Percentiles rank a stretch among this genome's conserved stretches.
phyloP scores from a whole-genome alignment of 2,797 vertebrate genomes.

The Agapornis canus region DNA sequence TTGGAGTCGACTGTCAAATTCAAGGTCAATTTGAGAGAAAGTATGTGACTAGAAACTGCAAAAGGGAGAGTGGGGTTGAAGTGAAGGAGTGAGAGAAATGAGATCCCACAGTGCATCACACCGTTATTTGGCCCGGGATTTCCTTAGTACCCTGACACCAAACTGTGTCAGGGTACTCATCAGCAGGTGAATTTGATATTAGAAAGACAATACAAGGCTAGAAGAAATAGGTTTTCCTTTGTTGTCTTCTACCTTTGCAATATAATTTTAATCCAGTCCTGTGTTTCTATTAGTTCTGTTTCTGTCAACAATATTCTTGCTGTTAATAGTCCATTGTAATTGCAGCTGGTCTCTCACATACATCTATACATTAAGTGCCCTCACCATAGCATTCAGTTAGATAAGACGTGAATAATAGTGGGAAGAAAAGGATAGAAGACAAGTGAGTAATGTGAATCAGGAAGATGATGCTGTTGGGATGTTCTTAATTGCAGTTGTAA shows the following conservation, averaged over 20 bases:
- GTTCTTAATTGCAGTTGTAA: neutral
- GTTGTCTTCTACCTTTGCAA: neutral
- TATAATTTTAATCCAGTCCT: neutral
- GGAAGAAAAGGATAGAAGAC: neutral
- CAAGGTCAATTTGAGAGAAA: conserved; percentile 37
- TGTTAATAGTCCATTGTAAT: neutral
- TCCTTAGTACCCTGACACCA: neutral
- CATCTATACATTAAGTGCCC: neutral
- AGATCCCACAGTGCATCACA: neutral
- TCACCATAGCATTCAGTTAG: neutral
- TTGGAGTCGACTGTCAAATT: conserved; percentile 25
- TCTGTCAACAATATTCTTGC: neutral
- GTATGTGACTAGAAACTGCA: neutral
- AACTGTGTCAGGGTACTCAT: neutral
- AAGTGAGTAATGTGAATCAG: neutral
- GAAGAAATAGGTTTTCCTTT: neutral
- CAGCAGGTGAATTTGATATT: neutral
- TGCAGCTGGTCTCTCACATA: neutral
- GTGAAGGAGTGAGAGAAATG: neutral
- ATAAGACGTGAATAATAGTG: neutral
- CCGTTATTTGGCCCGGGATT: neutral
- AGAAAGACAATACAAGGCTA: neutral
- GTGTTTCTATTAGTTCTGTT: neutral
- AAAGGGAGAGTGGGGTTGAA: neutral
- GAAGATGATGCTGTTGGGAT: neutral